Evolutionary conservation across 2,888 invertebrate genomes (phyloP).

Genomic region (Andrena trimmerana): DNA sequence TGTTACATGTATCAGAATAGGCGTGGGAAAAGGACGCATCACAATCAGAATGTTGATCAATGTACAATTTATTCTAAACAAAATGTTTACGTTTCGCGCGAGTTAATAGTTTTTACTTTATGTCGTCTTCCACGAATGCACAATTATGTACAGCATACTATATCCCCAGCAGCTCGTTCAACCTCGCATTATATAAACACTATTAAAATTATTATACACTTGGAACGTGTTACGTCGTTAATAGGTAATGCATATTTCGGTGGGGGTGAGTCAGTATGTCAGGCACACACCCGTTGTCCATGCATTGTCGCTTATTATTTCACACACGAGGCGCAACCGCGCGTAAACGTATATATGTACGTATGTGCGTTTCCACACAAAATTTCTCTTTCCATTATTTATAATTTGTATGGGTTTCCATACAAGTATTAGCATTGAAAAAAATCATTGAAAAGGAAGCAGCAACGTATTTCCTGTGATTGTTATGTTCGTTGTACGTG

Average conservation of each 20-base stretch:
- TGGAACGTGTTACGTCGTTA: conserved; percentile 76
- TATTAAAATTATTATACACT: conserved; percentile 85
- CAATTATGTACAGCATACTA: conserved; percentile 82
- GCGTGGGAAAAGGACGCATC: conserved; percentile 74
- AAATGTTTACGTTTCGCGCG: conserved; percentile 83
- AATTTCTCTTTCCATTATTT: not conserved
- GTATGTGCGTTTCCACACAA: not conserved
- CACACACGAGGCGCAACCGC: not conserved
- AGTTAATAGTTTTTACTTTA: conserved; percentile 72
- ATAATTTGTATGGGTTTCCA: not conserved
- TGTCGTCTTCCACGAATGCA: conserved; percentile 74
- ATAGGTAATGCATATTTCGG: conserved; percentile 61
- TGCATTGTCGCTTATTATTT: not conserved
- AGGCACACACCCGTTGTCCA: not conserved
- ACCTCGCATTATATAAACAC: conserved; percentile 83
- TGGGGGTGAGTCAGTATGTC: conserved; percentile 45
- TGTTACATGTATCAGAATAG: conserved; percentile 36
- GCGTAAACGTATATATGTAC: not conserved
- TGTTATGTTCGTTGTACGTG: conserved; percentile 36
- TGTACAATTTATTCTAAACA: conserved; percentile 85
- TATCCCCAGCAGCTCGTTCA: conserved; percentile 58
- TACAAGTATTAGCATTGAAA: not conserved
- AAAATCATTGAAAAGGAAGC: conserved; percentile 11
- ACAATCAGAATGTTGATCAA: conserved; percentile 81
- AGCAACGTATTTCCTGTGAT: not conserved